Percentiles rank a stretch among this genome's conserved stretches.
Conservation (phyloP, 2,797 vertebrate species). For the Pangasius macronema region DNA sequence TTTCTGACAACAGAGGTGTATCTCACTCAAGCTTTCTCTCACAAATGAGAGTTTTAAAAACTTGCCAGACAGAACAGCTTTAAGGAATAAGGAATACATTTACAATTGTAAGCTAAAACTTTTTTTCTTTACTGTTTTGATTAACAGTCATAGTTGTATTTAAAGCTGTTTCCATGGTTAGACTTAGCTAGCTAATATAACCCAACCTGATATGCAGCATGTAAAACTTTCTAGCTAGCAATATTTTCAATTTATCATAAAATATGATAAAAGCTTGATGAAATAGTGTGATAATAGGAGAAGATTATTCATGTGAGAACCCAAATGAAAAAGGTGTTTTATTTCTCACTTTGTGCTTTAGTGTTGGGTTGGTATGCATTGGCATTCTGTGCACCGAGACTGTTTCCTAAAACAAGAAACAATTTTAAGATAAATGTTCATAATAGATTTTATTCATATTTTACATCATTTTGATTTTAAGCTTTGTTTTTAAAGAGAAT, state of each 20-base stretch:
- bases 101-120: neutral
- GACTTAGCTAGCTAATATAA: neutral
- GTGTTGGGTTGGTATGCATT: constrained; percentile 26
- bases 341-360: constrained; percentile 46
- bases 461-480: neutral
- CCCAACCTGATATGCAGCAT: neutral
- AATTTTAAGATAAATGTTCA: neutral
- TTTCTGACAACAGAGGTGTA: neutral
- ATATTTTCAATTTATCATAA: neutral
- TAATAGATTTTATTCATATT: neutral
- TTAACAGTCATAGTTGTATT: neutral
- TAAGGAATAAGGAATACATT: neutral
- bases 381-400: constrained; percentile 32
- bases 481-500: neutral
- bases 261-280: neutral
- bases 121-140: neutral
- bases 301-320: neutral
- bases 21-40: neutral
- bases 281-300: neutral
- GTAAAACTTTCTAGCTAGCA: constrained; percentile 15
- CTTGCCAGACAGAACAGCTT: neutral
- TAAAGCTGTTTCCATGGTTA: neutral
- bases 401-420: constrained; percentile 37
- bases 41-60: neutral
- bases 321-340: neutral